phyloP scores from a whole-genome alignment of 2,888 invertebrate genomes.

The Tholera decimalis region DNA sequence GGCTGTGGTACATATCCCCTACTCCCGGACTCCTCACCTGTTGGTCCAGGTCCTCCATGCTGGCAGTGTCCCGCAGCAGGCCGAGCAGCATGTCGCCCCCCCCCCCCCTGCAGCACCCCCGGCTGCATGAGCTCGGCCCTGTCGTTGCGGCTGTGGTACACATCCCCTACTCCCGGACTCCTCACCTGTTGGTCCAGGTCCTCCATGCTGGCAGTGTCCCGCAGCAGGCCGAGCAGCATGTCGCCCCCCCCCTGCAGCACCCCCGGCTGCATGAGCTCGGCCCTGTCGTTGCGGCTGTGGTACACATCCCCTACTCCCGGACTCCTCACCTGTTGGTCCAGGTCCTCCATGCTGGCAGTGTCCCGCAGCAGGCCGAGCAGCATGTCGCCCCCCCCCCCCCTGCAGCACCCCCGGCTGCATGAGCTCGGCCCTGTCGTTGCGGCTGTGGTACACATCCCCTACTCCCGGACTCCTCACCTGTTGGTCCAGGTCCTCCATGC shows the following conservation, averaged over 20 bases:
- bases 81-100: background rate
- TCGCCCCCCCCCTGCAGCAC: background rate
- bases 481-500: background rate
- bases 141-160: background rate
- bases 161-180: too few species aligned
- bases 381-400: background rate
- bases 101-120: background rate
- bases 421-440: background rate
- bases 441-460: too few species aligned
- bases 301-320: too few species aligned
- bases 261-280: background rate
- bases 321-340: background rate
- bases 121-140: background rate
- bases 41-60: background rate
- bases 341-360: background rate
- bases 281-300: background rate
- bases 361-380: background rate
- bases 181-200: background rate
- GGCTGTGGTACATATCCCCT: too few species aligned
- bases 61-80: background rate
- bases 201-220: background rate
- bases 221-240: background rate
- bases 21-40: background rate
- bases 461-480: background rate
- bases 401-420: background rate